Percentiles rank a stretch among this genome's conserved stretches.
These are phyloP conservation scores for Cosmopolites sordidus DNA, from an alignment of 2,888 invertebrate species.

Conservation along the genomic window DNA sequence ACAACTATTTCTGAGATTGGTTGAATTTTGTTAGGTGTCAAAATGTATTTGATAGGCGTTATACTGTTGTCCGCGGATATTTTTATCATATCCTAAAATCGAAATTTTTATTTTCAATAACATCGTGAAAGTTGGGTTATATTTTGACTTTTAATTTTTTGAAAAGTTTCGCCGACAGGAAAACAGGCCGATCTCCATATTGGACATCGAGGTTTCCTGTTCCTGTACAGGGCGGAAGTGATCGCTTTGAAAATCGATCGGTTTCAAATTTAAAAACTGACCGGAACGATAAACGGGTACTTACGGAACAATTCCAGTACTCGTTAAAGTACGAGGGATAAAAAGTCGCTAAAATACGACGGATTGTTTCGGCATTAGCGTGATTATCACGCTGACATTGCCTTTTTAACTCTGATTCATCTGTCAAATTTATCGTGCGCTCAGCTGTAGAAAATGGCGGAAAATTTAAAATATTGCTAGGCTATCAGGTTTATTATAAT, in stretches of 20 bases:
- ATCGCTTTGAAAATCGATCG: constrained; percentile 11
- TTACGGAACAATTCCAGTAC: constrained; percentile 1
- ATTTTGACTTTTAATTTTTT: constrained; percentile 26
- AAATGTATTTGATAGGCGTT: constrained; percentile 32
- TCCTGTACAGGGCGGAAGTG: constrained; percentile 55
- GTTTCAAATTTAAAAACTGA: constrained; percentile 9
- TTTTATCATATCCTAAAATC: constrained; percentile 27
- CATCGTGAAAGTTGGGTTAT: constrained; percentile 25
- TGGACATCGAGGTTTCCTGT: constrained; percentile 57
- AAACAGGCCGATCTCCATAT: constrained; percentile 48
- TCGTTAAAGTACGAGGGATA: not conserved
- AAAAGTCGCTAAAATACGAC: not conserved
- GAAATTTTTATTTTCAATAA: not conserved
- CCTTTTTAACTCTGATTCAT: constrained; percentile 11
- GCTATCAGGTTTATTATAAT: no score
- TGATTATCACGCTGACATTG: constrained; percentile 7
- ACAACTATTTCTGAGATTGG: constrained; percentile 40
- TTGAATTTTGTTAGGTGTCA: constrained; percentile 28
- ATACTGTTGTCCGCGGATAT: constrained; percentile 28
- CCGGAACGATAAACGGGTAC: not conserved
- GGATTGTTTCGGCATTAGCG: not conserved
- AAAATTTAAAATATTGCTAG: constrained; percentile 10
- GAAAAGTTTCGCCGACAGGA: constrained; percentile 39
- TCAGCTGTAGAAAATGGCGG: constrained; percentile 7
- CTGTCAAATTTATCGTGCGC: constrained; percentile 13